Evolutionary conservation across 2,888 invertebrate genomes (phyloP), one percentile per base, ranked within the genome.

Genomic region (Antheraea assamensis): DNA sequence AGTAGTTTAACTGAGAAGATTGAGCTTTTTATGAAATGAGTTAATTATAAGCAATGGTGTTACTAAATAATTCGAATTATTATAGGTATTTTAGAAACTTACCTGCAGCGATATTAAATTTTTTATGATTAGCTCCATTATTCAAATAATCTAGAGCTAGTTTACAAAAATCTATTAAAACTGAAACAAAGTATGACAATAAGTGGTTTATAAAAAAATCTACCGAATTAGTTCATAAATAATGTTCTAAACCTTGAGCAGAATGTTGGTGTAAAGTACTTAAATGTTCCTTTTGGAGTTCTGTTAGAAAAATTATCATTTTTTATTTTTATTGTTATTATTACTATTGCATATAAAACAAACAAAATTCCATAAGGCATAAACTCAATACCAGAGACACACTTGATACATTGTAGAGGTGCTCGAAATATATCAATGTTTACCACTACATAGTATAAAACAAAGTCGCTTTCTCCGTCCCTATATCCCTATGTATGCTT

Each of bases 151-250:
- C 96, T 76, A 96, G 89, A 2, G 96, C 95, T 73, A 97, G 87
- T 87, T 96, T 96, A 86, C 97, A 97, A 83, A 97, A 97, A 87
- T 97, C 96, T 75, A 96, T 95, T 30, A 97, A 85, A 78, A 97
- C 97, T 97, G 90, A 72, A 94, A 93, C 73, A 74, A 71, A 70
- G 21, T 71, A 17, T 58, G 61, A 68, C 21, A 19, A 71, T 42
- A 47, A 71, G 72, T 21, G 10, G 71, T n/a, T 17, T 55, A 30
- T 19, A 72, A 30, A 52, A 55, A 24, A 19, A 4, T 49, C 49
- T 21, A n/a, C 61, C 10, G 42, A 47, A 27, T 68, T 35, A 68
- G 35, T 13, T 42, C 19, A 66, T 35, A 61, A 35, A 64, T 64
- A 64, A 17, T 30, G 73, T 49, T 68, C 81, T 31, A 13, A 58